A percentile compares a stretch with the other conserved stretches of the same genome.
Evolutionary conservation across 2,888 invertebrate genomes (phyloP).

Genomic region (Steinernema carpocapsae): DNA sequence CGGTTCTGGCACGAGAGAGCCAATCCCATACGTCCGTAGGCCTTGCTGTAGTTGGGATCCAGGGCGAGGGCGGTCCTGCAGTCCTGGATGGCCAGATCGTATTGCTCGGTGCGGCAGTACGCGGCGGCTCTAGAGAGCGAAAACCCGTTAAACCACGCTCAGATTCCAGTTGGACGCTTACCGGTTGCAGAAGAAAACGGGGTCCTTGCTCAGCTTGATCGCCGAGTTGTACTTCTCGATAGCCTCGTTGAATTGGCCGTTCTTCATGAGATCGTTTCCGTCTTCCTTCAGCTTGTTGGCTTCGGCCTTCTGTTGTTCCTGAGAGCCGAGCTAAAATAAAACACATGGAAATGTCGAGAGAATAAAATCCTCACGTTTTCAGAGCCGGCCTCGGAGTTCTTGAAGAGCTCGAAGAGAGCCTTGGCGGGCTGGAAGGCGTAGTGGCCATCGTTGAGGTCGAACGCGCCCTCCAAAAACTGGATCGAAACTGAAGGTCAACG

Average conservation of each 20-base stretch:
- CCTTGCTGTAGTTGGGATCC: slow-evolving; percentile 88
- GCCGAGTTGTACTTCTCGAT: slow-evolving; percentile 85
- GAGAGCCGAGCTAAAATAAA: slow-evolving; percentile 20
- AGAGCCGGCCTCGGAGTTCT: slow-evolving; percentile 64
- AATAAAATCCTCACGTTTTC: slow-evolving; percentile 42
- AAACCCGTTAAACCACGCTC: slow-evolving; percentile 40
- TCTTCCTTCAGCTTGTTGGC: slow-evolving; percentile 86
- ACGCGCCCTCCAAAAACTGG: slow-evolving; percentile 87
- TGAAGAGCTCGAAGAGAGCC: slow-evolving; percentile 72
- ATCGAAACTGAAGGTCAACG: slow-evolving; percentile 78
- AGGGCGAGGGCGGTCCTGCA: slow-evolving; percentile 86
- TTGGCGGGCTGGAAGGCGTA: slow-evolving; percentile 68
- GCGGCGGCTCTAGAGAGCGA: slow-evolving; percentile 87
- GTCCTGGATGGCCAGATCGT: slow-evolving; percentile 82
- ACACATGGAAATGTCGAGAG: not conserved
- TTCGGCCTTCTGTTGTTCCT: slow-evolving; percentile 69
- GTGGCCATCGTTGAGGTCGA: slow-evolving; percentile 75
- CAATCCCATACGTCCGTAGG: slow-evolving; percentile 71
- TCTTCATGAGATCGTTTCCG: slow-evolving; percentile 74
- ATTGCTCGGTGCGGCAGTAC: slow-evolving; percentile 84
- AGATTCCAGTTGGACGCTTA: slow-evolving; percentile 49
- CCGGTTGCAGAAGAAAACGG: slow-evolving; percentile 92
- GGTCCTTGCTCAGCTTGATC: slow-evolving; percentile 83
- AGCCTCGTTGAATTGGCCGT: slow-evolving; percentile 78
- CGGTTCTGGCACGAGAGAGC: slow-evolving; percentile 84